Conservation (phyloP, 2,797 vertebrate genomes). For the Pipistrellus nathusii region DNA sequence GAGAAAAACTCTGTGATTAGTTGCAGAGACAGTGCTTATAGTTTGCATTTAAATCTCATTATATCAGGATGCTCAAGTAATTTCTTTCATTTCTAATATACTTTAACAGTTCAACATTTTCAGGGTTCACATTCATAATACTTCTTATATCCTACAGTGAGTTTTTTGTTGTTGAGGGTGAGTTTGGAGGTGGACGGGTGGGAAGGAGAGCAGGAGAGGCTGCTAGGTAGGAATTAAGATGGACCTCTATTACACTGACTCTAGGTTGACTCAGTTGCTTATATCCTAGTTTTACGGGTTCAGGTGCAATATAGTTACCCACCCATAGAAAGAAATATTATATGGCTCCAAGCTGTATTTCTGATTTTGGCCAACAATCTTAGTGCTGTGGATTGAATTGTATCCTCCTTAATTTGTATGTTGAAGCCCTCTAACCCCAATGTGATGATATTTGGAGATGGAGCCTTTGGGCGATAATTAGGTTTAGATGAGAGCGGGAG, state of each 20-base stretch:
- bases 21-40: background rate
- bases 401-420: background rate
- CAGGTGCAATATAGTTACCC: background rate
- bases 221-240: background rate
- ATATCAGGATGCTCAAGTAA: background rate
- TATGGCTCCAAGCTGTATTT: background rate
- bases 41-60: conserved; percentile 8
- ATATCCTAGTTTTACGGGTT: background rate
- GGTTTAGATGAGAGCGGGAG: background rate
- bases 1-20: conserved; percentile 23
- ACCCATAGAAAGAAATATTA: background rate
- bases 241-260: background rate
- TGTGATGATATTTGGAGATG: conserved; percentile 1
- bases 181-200: background rate
- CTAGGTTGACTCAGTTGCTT: background rate
- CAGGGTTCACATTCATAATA: background rate
- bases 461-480: background rate
- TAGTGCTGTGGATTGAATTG: background rate
- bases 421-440: background rate
- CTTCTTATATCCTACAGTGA: background rate
- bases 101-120: conserved; percentile 13
- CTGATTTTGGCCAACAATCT: conserved; percentile 5
- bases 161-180: background rate
- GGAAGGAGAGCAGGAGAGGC: background rate
- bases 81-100: background rate